Base-by-base conservation (phyloP, 2,797 vertebrate species). In the Octomys mimax region DNA sequence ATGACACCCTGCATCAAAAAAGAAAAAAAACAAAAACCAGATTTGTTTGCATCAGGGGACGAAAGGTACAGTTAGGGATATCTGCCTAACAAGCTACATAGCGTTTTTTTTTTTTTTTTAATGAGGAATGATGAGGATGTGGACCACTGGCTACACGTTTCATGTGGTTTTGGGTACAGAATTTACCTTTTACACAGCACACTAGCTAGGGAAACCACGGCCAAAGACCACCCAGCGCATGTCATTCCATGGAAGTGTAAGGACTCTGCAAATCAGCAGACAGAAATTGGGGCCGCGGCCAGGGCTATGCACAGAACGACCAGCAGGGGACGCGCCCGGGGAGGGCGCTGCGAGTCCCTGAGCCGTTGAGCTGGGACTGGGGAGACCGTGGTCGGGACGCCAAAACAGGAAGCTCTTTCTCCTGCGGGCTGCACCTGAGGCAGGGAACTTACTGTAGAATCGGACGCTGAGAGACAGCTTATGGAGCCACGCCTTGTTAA, bases 41-140 rank as follows among this genome's bases (percentile, higher is more conserved):
- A 54, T 92, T 92, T 88, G 28, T 81, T 90, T 87, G 57, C 22
- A 86, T 82, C 79, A 42, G 42, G 57, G 33, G 94, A 92, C 70
- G 59, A 73, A 71, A 73, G 68, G 9, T n/a, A 31, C n/a, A 77
- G 87, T 94, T 49, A 79, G 36, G 22, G 84, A 11, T 82, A 42
- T 33, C 42, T 39, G 36, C 24, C 78, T 54, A 14, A 13, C 52
- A 16, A 12, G 52, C 52, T 54, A 16, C 52, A 54, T 11, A 14
- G 13, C 13, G 52, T 3, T 16, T 54, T 52, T 52, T 52, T 52
- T 52, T 52, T 52, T 52, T 97, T 92, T 95, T 70, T 89, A 85
- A 85, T 88, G 54, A 77, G 18, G 82, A 83, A 83, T 79, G 33
- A 85, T 68, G 46, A 81, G 46, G 7, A 70, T 77, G 88, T 75